phyloP scores from a whole-genome alignment of 1,140 invertebrate species.

The Aphidius ervi region DNA sequence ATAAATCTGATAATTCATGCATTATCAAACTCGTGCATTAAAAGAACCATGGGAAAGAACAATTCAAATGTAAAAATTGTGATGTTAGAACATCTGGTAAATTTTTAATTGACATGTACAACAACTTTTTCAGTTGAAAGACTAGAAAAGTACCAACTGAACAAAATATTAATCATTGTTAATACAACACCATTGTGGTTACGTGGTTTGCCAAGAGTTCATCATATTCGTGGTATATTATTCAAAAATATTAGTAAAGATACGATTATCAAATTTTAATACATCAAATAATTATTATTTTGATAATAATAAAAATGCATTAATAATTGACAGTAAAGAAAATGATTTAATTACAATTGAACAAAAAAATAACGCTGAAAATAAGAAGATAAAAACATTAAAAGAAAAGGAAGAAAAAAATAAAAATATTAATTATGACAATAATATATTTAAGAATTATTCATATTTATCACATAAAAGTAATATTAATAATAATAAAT shows the following conservation, averaged over 20 bases:
- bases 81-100: constrained; percentile 56
- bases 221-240: constrained; percentile 60
- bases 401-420: no score
- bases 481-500: no score
- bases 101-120: constrained; percentile 56
- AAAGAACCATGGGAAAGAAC: constrained; percentile 57
- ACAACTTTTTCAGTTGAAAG: constrained; percentile 37
- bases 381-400: no score
- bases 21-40: constrained; percentile 54
- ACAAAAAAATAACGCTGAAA: not conserved
- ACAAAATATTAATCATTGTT: constrained; percentile 32
- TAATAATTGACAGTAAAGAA: constrained; percentile 32
- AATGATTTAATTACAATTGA: constrained; percentile 15
- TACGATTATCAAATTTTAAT: constrained; percentile 34
- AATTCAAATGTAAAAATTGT: constrained; percentile 66
- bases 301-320: constrained; percentile 21
- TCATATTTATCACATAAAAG: no score
- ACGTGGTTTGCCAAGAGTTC: constrained; percentile 53
- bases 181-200: constrained; percentile 61
- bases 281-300: constrained; percentile 3
- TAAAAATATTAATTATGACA: no score
- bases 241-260: constrained; percentile 40
- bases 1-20: constrained; percentile 51
- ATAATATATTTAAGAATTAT: no score
- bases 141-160: constrained; percentile 33